These are phyloP conservation scores for Triops cancriformis DNA, from an alignment of 1,140 invertebrate genomes.

Conservation along the genomic window DNA sequence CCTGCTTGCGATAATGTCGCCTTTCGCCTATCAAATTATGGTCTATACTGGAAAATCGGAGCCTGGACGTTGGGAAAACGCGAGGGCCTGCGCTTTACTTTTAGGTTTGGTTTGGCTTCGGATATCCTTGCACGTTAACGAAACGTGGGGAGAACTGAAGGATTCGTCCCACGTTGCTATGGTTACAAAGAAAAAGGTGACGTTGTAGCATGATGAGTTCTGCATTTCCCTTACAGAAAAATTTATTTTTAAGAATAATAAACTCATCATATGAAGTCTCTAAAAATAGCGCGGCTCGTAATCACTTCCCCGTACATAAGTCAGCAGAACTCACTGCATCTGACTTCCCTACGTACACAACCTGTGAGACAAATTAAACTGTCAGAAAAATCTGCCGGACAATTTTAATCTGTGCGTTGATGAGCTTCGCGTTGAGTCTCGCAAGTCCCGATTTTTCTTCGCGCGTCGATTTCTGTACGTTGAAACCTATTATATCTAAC, in stretches of 20 bases:
- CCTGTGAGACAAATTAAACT: too few relatives aligned
- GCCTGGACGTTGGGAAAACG: background rate
- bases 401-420: too few relatives aligned
- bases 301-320: too few relatives aligned
- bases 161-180: background rate
- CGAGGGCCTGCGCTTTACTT: slow-evolving; percentile 12
- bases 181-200: background rate
- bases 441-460: too few relatives aligned
- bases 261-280: background rate
- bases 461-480: too few relatives aligned
- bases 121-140: background rate
- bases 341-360: too few relatives aligned
- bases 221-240: background rate
- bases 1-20: background rate
- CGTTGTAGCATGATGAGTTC: background rate
- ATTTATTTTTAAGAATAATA: background rate
- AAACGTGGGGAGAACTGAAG: background rate
- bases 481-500: background rate
- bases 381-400: too few relatives aligned
- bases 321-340: too few relatives aligned
- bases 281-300: too few relatives aligned
- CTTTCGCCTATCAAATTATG: slow-evolving; percentile 11
- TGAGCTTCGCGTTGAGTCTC: too few relatives aligned
- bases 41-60: slow-evolving; percentile 13
- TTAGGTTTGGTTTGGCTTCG: background rate